Conservation (phyloP, 1,140 invertebrate species). For the Octopus sinensis region DNA sequence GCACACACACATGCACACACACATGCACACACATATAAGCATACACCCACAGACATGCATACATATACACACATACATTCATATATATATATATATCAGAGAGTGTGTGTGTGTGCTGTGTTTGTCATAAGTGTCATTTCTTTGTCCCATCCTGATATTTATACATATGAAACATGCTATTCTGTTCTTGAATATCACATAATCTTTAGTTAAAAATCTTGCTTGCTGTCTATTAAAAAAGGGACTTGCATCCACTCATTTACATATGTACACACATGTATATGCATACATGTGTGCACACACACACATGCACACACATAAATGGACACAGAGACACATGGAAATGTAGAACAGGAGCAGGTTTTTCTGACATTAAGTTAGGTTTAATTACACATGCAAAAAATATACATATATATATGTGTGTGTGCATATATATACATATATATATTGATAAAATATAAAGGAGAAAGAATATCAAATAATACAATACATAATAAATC, state of each 20-base stretch:
- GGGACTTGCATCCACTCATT: background rate
- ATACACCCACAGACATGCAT: background rate
- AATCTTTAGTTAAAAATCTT: no score
- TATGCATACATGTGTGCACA: background rate
- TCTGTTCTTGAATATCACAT: no score
- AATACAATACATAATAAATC: background rate
- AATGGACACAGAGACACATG: background rate
- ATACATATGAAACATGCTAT: no score
- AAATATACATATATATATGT: background rate
- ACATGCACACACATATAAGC: background rate
- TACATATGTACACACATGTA: background rate
- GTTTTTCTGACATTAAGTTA: no score
- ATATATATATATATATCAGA: background rate
- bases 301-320: slow-evolving; percentile 1
- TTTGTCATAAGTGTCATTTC: no score
- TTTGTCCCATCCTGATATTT: no score
- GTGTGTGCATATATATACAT: background rate
- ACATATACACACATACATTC: background rate
- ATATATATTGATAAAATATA: background rate
- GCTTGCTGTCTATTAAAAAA: background rate
- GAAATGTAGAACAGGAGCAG: background rate
- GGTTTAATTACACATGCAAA: background rate
- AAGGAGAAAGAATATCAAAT: background rate
- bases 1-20: background rate
- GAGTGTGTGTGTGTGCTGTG: background rate